Base-by-base conservation (phyloP, 1,140 invertebrate genomes). In the Diachasma alloeum region DNA sequence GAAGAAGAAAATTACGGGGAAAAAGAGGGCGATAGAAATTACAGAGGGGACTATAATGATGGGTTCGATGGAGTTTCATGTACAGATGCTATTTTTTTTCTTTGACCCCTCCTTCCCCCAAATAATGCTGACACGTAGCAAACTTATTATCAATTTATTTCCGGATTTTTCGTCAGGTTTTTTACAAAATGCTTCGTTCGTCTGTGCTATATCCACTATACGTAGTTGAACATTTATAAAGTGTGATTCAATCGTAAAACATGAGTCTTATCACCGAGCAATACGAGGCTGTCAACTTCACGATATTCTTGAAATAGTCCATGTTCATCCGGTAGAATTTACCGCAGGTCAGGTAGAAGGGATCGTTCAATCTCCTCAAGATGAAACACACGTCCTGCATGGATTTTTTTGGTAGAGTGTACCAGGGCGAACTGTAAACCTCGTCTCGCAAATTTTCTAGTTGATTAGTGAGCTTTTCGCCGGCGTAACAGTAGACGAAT, bases 251-350 rank as follows among this genome's bases (percentile, higher is more conserved):
- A 17, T 31, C 67, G 11, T 73, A 46, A 11, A 81, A 74, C 26
- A 81, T 79, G 0, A 84, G 37, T 42, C 79, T 72, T 15, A 84
- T 56, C 36, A 84, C 77, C 0, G 81, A 79, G 46, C 82, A 53
- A 19, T 80, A 83, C 0, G 83, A 84, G 4, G 72, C 78, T n/a
- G 79, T 77, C 4, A 80, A 78, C 48, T 81, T 84, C 0, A 84
- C 0, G 2, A 83, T 59, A 37, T 72, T 74, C 63, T 72, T 83
- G 48, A 83, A 81, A 37, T 79, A 83, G 3, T 81, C 68, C 8
- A 82, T 72, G 76, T 80, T 81, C 46, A 84, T 70, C 6, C 19
- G 72, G 36, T 74, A 78, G 69, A 82, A 78, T 53, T 81, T 79
- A 26, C 81, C 82, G 15, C 79, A 81, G 0, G 74, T 80, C 4